Percentiles rank a stretch among this genome's conserved stretches.
Conservation (phyloP, 2,888 invertebrate species). For the Cremastinae sp. region DNA sequence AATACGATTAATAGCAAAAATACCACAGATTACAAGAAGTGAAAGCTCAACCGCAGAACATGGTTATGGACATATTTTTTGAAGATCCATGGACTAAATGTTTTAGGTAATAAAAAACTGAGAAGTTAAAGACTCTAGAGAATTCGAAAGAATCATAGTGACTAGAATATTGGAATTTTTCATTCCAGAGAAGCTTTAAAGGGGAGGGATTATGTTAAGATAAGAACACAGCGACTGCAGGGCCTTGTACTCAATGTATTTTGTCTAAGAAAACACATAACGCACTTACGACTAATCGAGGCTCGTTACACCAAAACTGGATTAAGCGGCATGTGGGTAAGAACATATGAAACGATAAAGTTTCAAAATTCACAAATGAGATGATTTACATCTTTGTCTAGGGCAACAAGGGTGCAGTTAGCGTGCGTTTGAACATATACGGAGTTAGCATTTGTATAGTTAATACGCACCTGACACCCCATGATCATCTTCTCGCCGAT, state of each 20-base stretch:
- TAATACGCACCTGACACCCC: constrained; percentile 94
- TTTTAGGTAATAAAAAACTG: constrained; percentile 80
- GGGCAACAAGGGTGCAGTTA: constrained; percentile 98
- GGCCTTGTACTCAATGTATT: constrained; percentile 91
- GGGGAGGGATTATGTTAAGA: constrained; percentile 87
- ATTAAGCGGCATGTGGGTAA: constrained; percentile 95
- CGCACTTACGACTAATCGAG: constrained; percentile 92
- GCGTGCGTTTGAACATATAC: constrained; percentile 91
- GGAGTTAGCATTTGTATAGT: constrained; percentile 94
- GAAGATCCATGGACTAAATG: constrained; percentile 92
- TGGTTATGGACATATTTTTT: constrained; percentile 90
- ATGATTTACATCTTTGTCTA: too few species aligned
- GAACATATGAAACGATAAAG: constrained; percentile 68
- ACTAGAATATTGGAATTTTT: too few species aligned
- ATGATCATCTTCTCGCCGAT: constrained; percentile 91
- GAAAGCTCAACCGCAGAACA: constrained; percentile 92
- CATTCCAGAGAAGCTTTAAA: constrained; percentile 85
- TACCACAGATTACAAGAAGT: constrained; percentile 91
- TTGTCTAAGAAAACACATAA: constrained; percentile 88
- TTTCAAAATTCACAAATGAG: not conserved
- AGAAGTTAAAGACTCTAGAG: too few species aligned
- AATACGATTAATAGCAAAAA: too few species aligned
- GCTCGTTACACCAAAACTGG: constrained; percentile 94
- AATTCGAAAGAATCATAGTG: not conserved
- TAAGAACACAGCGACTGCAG: constrained; percentile 91